phyloP scores from a whole-genome alignment of 2,888 invertebrate species.

The Helobdella robusta region DNA sequence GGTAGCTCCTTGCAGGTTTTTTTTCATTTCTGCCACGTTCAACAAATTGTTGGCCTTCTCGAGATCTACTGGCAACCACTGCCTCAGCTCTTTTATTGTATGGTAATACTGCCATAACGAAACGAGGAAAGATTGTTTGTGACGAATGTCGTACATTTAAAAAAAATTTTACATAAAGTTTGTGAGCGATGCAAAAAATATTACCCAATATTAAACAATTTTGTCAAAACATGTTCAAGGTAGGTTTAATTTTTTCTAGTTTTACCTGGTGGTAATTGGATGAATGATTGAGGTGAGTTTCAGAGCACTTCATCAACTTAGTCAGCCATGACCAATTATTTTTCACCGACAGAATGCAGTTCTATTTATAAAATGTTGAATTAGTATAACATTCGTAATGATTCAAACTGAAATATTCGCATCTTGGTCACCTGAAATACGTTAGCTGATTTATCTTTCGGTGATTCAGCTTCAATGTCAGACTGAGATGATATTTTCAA shows the following conservation, averaged over 20 bases:
- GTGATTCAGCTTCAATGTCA: background rate
- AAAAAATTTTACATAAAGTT: too few relatives aligned
- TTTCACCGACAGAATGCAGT: constrained; percentile 43
- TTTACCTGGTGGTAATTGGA: constrained; percentile 45
- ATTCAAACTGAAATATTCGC: background rate
- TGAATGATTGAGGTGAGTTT: constrained; percentile 44
- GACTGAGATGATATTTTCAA: too few relatives aligned
- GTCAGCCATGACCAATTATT: constrained; percentile 45
- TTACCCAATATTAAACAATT: too few relatives aligned
- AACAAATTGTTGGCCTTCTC: constrained; percentile 38
- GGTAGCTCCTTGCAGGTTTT: constrained; percentile 37
- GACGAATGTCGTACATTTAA: too few relatives aligned
- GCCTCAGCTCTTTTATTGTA: constrained; percentile 43
- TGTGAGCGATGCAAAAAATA: too few relatives aligned
- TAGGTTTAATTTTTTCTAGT: too few relatives aligned
- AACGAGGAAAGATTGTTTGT: too few relatives aligned
- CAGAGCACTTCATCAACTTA: constrained; percentile 43
- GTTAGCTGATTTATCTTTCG: background rate
- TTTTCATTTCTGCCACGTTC: constrained; percentile 36
- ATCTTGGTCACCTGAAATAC: too few relatives aligned
- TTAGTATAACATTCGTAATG: background rate
- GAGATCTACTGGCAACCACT: constrained; percentile 45
- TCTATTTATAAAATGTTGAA: constrained; percentile 34
- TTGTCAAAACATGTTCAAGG: too few relatives aligned
- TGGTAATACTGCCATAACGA: constrained; percentile 47